phyloP scores from a whole-genome alignment of 2,113 vertebrate genomes.

The Galemys pyrenaicus region DNA sequence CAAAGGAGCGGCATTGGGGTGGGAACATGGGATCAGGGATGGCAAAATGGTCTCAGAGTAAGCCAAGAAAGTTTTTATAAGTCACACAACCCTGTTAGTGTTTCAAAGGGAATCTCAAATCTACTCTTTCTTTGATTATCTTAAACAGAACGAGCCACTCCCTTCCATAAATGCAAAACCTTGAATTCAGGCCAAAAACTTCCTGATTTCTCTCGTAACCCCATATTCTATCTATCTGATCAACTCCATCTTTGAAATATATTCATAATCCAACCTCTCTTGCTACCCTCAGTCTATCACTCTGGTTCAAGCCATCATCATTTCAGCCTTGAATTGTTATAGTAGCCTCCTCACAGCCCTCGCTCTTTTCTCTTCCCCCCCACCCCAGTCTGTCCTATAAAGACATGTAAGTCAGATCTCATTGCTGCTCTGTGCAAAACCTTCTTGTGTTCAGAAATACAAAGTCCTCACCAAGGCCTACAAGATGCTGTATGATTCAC shows the following conservation, averaged over 20 bases:
- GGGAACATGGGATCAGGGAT: not conserved
- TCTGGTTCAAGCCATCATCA: not conserved
- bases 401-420: not conserved
- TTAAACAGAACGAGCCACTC: not conserved
- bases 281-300: not conserved
- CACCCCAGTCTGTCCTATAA: not conserved
- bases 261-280: not conserved
- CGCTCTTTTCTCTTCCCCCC: not conserved
- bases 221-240: not conserved
- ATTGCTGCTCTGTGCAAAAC: not conserved
- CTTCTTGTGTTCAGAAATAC: not conserved
- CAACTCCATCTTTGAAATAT: not conserved
- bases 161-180: not conserved
- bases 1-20: not conserved
- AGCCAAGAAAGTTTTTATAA: not conserved
- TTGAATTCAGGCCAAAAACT: not conserved
- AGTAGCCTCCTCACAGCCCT: not conserved
- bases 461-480: not conserved
- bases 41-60: slow-evolving; percentile 13
- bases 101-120: slow-evolving; percentile 32
- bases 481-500: not conserved
- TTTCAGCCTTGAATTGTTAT: not conserved
- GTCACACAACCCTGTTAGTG: not conserved
- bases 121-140: not conserved
- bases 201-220: slow-evolving; percentile 14